A percentile compares a stretch with the other conserved stretches of the same genome.
phyloP scores from a whole-genome alignment of 2,113 vertebrate genomes.

The Indicator maculatus region DNA sequence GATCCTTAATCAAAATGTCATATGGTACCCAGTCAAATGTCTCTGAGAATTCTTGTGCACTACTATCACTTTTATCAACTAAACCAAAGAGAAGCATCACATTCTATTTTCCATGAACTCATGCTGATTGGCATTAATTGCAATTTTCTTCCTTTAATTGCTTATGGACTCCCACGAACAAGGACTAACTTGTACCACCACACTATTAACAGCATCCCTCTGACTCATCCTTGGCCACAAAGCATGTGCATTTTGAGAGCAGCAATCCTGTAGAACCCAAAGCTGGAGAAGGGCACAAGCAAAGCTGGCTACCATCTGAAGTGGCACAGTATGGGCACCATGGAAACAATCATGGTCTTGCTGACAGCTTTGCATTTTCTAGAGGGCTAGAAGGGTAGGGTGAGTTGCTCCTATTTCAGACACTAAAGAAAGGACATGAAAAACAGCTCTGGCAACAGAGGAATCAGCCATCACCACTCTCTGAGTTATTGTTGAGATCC shows the following conservation, averaged over 20 bases:
- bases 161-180: background rate
- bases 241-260: background rate
- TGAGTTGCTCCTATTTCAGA: background rate
- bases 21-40: slow-evolving; percentile 35
- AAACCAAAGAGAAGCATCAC: slow-evolving; percentile 33
- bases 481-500: background rate
- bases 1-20: slow-evolving; percentile 66
- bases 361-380: background rate
- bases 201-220: background rate
- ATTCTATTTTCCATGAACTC: slow-evolving; percentile 50
- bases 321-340: background rate
- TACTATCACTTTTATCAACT: slow-evolving; percentile 52
- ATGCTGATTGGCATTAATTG: slow-evolving; percentile 48
- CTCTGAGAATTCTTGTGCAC: background rate
- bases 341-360: background rate
- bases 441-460: background rate
- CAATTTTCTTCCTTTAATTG: slow-evolving; percentile 33
- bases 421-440: background rate
- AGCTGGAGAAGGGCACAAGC: background rate
- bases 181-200: slow-evolving; percentile 9
- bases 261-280: background rate
- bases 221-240: background rate
- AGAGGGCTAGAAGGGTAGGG: background rate
- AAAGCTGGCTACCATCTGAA: background rate
- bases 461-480: background rate